These are phyloP conservation scores for Aramus guarauna DNA, from an alignment of 2,113 vertebrate species.

Conservation along the genomic window DNA sequence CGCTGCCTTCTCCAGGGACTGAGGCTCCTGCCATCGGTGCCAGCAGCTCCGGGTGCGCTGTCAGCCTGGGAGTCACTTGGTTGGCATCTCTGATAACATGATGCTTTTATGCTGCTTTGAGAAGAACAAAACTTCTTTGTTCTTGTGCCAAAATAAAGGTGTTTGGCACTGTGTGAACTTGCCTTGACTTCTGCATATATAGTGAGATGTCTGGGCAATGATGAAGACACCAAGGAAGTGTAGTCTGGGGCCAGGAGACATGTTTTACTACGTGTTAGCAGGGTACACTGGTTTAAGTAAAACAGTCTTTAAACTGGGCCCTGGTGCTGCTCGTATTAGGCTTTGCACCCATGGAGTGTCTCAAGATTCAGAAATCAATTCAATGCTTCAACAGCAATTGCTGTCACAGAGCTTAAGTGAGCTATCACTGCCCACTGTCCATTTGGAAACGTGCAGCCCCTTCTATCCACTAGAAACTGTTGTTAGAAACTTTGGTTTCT, in stretches of 20 bases:
- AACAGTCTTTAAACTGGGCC: background rate
- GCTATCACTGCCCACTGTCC: background rate
- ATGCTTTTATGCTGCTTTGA: background rate
- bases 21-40: background rate
- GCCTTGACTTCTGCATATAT: background rate
- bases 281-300: background rate
- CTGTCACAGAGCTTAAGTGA: background rate
- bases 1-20: accelerated
- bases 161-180: background rate
- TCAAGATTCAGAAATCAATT: background rate
- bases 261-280: background rate
- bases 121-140: background rate
- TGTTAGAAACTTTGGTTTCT: background rate
- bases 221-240: background rate
- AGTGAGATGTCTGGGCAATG: background rate
- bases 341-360: background rate
- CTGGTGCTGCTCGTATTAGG: background rate
- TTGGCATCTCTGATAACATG: background rate
- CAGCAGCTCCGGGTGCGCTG: background rate
- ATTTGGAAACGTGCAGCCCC: background rate
- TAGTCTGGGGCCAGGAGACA: background rate
- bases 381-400: background rate
- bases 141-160: background rate
- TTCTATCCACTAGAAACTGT: background rate
- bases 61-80: background rate